Base-by-base conservation (phyloP, 2,797 vertebrate genomes). In the Siniperca scherzeri region DNA sequence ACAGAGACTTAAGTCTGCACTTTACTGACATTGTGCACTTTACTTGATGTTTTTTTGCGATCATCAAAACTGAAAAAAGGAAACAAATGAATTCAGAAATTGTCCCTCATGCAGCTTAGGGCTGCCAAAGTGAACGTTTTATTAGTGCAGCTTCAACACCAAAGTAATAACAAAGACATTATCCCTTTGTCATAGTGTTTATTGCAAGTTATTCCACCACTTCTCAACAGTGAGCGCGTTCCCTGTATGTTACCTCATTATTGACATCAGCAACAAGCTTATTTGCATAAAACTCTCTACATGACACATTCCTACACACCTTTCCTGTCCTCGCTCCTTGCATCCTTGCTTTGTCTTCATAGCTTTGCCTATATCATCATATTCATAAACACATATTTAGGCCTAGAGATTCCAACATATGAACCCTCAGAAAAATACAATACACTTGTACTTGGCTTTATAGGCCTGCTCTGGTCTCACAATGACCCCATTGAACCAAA, bases 401-500 rank as follows among this genome's bases (percentile, higher is more conserved):
- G 22, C 56, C 42, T 73, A 67, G 14, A 44, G 48, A 77, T 72
- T 70, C 69, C 74, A 87, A 87, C 74, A 84, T 50, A 75, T 77
- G 57, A 84, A 72, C 71, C 62, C 73, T 84, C 70, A 78, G 74
- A 65, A 84, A 82, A 81, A 77, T 40, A 86, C 82, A 70, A 74
- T 46, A 64, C 83, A 64, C 60, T 87, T 88, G 44, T 73, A 61
- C 80, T 83, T 88, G 60, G 77, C 46, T 80, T 78, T 56, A 36
- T 44, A 38, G 61, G 50, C 59, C 71, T 22, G 30, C 64, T 81
- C 59, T 40, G 71, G 76, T 83, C 78, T 55, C 78, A 84, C 79
- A 86, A 76, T 87, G 88, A 87, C 81, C 90, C 85, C 84, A 74
- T 65, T 90, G 87, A 90, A 89, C 83, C 78, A 44, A 65, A 78